Conservation (phyloP, 2,797 vertebrate species). For the Falco columbarius region DNA sequence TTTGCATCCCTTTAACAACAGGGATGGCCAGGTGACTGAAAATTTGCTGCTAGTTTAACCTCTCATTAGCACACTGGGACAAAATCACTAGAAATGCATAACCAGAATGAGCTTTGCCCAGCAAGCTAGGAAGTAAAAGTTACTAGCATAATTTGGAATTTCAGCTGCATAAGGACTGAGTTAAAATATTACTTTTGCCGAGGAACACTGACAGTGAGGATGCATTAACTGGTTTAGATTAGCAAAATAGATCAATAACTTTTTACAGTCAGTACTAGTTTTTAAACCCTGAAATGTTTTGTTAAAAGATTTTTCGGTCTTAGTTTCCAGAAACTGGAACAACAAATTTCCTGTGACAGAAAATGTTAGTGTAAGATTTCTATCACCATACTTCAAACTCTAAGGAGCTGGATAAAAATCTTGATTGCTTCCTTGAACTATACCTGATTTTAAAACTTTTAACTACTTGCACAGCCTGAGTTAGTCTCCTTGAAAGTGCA, state of each 20-base stretch:
- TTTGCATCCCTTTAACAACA: not conserved
- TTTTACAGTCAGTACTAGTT: not conserved
- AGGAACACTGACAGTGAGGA: not conserved
- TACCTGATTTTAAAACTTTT: not conserved
- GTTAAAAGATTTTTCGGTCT: not conserved
- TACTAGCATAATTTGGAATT: not conserved
- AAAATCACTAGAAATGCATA: not conserved
- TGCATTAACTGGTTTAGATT: not conserved
- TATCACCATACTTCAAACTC: not conserved
- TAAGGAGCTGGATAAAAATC: not conserved
- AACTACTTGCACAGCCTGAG: not conserved
- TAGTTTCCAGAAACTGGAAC: not conserved
- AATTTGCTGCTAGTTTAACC: conserved; percentile 9
- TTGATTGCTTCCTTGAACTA: not conserved
- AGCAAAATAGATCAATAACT: not conserved
- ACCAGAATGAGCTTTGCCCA: not conserved
- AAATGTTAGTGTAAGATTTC: not conserved
- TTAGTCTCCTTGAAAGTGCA: not conserved
- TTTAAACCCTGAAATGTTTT: not conserved
- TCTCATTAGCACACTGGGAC: not conserved
- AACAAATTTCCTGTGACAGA: not conserved
- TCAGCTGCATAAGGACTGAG: rapidly evolving
- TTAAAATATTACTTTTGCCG: not conserved
- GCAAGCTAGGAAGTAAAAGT: not conserved
- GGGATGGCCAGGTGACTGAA: not conserved